Percentiles rank a stretch among this genome's conserved stretches.
phyloP scores from a whole-genome alignment of 2,797 vertebrate species.

The Pangasius djambal region DNA sequence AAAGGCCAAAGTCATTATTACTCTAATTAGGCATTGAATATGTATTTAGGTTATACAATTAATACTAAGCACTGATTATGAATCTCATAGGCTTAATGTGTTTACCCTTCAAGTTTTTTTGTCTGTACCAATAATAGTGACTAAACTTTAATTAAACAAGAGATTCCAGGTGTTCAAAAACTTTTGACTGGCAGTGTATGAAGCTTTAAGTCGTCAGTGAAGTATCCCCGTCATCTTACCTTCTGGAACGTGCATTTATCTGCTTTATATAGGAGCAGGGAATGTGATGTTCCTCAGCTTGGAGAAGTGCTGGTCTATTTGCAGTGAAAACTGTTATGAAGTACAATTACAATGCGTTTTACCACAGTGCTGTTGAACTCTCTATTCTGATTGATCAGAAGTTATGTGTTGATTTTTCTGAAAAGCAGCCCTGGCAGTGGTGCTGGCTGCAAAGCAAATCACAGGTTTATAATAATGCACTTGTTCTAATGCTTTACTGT shows the following conservation, averaged over 20 bases:
- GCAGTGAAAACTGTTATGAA: not conserved
- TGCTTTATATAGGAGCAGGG: not conserved
- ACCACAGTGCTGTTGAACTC: not conserved
- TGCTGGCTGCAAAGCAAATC: not conserved
- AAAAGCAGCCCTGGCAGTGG: too few relatives aligned
- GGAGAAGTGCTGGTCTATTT: not conserved
- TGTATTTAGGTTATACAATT: too few relatives aligned
- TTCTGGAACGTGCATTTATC: not conserved
- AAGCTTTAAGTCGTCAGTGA: not conserved
- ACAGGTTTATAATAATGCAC: constrained; percentile 9
- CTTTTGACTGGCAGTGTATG: not conserved
- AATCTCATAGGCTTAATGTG: not conserved
- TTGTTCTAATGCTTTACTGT: not conserved
- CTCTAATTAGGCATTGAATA: not conserved
- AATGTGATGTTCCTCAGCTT: not conserved
- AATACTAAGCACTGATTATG: not conserved
- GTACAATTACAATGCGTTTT: not conserved
- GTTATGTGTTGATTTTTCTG: not conserved
- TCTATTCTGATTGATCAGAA: not conserved
- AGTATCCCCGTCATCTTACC: not conserved
- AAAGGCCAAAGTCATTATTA: not conserved
- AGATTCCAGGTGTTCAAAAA: constrained; percentile 7
- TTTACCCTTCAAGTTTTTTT: not conserved
- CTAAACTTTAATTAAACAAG: not conserved
- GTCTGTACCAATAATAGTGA: not conserved